Percentiles rank a stretch among this genome's conserved stretches.
Evolutionary conservation across 2,797 vertebrate species (phyloP).

Genomic region (Podarcis siculus): DNA sequence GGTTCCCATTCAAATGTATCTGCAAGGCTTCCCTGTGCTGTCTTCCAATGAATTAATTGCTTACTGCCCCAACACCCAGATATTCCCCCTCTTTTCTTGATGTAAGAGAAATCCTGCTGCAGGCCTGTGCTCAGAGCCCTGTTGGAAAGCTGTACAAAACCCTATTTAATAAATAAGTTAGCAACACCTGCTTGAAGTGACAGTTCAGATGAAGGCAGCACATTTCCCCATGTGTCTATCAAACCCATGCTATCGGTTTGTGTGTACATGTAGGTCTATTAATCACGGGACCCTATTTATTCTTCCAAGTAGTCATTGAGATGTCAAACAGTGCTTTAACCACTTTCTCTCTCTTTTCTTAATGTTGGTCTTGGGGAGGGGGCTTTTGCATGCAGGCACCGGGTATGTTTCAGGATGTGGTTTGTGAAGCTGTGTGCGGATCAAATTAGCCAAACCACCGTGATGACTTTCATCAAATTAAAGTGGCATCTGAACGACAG

Average conservation of each 20-base stretch:
- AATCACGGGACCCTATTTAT: background rate
- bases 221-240: background rate
- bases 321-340: background rate
- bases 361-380: background rate
- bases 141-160: background rate
- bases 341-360: background rate
- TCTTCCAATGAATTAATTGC: too few relatives aligned
- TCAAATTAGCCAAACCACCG: background rate
- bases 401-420: background rate
- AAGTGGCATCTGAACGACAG: background rate
- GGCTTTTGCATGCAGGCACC: too few relatives aligned
- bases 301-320: background rate
- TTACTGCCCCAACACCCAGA: background rate
- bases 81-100: background rate
- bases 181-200: background rate
- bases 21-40: too few relatives aligned
- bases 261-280: background rate
- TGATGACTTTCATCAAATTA: slow-evolving; percentile 10
- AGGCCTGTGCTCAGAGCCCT: background rate
- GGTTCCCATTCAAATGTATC: too few relatives aligned
- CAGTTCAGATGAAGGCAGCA: background rate
- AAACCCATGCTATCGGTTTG: background rate
- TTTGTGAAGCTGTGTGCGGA: background rate
- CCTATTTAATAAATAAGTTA: background rate
- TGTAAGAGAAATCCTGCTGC: background rate